Evolutionary conservation across 2,888 invertebrate species (phyloP).

Genomic region (Ichneumoninae sp.): DNA sequence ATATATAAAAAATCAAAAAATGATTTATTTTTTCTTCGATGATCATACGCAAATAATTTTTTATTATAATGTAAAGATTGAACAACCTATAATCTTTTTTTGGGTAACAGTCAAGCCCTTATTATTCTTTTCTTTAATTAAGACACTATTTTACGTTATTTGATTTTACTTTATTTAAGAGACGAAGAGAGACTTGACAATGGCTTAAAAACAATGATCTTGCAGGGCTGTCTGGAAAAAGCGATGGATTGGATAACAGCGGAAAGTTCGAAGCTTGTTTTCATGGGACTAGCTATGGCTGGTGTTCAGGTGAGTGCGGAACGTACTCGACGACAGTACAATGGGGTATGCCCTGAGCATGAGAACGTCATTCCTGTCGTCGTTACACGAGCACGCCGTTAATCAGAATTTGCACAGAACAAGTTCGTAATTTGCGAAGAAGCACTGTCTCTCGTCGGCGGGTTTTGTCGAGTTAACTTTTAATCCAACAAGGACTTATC

Average conservation of each 20-base stretch:
- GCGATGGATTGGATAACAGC: slow-evolving; percentile 83
- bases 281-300: slow-evolving; percentile 82
- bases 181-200: neutral
- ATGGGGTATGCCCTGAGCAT: neutral
- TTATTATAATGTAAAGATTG: too few relatives aligned
- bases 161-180: neutral
- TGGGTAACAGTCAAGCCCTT: too few relatives aligned
- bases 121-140: neutral
- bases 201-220: slow-evolving; percentile 26
- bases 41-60: too few relatives aligned
- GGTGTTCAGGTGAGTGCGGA: slow-evolving; percentile 77
- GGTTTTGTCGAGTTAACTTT: slow-evolving; percentile 28
- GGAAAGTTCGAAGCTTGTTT: slow-evolving; percentile 84
- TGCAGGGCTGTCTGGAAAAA: slow-evolving; percentile 84
- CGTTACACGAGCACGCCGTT: slow-evolving; percentile 5
- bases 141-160: neutral
- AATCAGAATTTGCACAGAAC: slow-evolving; percentile 2
- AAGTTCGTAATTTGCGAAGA: neutral
- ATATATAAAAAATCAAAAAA: too few relatives aligned
- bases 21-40: too few relatives aligned
- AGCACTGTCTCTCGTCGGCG: neutral
- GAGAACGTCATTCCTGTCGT: neutral
- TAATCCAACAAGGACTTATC: slow-evolving; percentile 15
- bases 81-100: too few relatives aligned
- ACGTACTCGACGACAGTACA: neutral